Conservation (phyloP, 2,113 vertebrate genomes). For the Chauna torquata region DNA sequence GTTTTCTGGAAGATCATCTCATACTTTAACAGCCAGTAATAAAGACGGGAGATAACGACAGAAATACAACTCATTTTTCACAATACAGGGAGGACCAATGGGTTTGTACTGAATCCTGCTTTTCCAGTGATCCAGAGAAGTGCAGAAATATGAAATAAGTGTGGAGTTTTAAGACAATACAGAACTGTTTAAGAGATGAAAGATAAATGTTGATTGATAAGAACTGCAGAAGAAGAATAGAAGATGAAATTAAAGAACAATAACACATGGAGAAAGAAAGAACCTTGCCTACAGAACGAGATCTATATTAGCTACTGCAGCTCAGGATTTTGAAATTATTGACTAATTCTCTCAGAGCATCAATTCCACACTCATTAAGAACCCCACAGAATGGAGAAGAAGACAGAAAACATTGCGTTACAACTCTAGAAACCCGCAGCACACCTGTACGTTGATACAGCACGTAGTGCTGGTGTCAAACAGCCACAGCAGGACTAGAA, state of each 20-base stretch:
- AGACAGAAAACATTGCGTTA: not conserved
- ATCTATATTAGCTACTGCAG: constrained; percentile 3
- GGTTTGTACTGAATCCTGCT: not conserved
- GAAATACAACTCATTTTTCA: not conserved
- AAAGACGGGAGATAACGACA: not conserved
- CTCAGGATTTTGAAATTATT: not conserved
- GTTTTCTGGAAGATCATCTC: not conserved
- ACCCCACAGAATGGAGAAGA: not conserved
- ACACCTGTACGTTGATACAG: not conserved
- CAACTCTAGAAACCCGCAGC: not conserved
- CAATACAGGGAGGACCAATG: not conserved
- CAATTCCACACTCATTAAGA: not conserved
- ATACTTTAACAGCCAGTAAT: not conserved
- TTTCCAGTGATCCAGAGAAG: not conserved
- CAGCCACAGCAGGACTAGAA: not conserved
- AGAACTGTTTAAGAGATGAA: not conserved
- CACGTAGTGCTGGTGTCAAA: not conserved
- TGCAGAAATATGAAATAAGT: not conserved
- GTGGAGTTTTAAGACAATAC: not conserved
- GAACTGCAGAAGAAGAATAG: not conserved
- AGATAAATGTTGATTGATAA: not conserved
- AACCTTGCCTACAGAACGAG: not conserved
- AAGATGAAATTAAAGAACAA: constrained; percentile 9
- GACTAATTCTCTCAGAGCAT: not conserved
- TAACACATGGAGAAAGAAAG: not conserved